Evolutionary conservation across 1,140 invertebrate species (phyloP).

Genomic region (Pachypsylla venusta): DNA sequence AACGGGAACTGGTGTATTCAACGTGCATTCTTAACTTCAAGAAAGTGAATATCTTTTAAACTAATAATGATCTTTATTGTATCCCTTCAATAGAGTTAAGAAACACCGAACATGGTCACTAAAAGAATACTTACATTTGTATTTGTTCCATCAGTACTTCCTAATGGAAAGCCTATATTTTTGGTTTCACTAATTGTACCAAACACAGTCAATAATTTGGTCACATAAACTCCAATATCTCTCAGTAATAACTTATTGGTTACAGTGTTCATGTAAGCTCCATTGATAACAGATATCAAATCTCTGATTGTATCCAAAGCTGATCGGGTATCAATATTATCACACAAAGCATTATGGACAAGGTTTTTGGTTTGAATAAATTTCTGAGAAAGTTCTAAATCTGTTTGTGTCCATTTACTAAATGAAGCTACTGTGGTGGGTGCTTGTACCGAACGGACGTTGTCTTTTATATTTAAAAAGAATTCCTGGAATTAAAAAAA

Average conservation of each 20-base stretch:
- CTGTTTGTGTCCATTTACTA: slow-evolving; percentile 44
- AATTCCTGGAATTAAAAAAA: slow-evolving; percentile 61
- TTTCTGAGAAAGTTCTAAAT: slow-evolving; percentile 50
- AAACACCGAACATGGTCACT: too few species aligned
- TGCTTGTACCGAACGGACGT: slow-evolving; percentile 43
- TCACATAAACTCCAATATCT: slow-evolving; percentile 64
- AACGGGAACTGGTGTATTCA: too few species aligned
- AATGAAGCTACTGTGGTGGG: slow-evolving; percentile 37
- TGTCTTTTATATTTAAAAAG: slow-evolving; percentile 85
- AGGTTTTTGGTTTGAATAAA: slow-evolving; percentile 46
- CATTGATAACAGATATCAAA: slow-evolving; percentile 42
- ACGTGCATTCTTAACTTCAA: too few species aligned
- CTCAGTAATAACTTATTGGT: slow-evolving; percentile 39
- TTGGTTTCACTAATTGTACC: slow-evolving; percentile 59
- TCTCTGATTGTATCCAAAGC: slow-evolving; percentile 71
- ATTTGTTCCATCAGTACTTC: slow-evolving; percentile 25
- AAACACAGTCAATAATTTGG: slow-evolving; percentile 73
- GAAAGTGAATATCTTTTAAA: too few species aligned
- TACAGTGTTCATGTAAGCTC: background rate
- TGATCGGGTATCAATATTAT: slow-evolving; percentile 86
- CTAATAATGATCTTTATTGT: too few species aligned
- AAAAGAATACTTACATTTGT: slow-evolving; percentile 41
- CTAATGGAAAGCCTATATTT: slow-evolving; percentile 62
- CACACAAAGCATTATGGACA: slow-evolving; percentile 78
- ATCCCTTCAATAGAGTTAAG: too few species aligned